These are phyloP conservation scores for Scaptomyza graminum DNA, from an alignment of 1,140 invertebrate species.

Conservation along the genomic window DNA sequence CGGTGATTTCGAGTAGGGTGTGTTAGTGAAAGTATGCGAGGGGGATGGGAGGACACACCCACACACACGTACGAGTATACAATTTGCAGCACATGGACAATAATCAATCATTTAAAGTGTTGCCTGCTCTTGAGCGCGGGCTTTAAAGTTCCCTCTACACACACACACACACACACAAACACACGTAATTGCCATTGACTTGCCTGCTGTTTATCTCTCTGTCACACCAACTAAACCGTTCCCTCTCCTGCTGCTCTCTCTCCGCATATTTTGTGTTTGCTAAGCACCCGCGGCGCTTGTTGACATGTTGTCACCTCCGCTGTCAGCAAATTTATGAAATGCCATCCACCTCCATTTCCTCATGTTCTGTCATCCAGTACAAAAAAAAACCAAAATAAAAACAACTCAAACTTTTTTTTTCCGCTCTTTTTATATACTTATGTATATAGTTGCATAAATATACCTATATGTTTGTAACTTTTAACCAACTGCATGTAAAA, in stretches of 20 bases:
- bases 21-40: neutral
- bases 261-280: slow-evolving; percentile 16
- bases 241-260: neutral
- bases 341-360: slow-evolving; percentile 22
- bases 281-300: slow-evolving; percentile 68
- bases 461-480: slow-evolving; percentile 44
- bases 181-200: slow-evolving; percentile 62
- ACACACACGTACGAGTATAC: neutral
- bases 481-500: slow-evolving; percentile 60
- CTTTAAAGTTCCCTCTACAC: slow-evolving; percentile 41
- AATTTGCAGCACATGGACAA: slow-evolving; percentile 23
- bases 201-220: slow-evolving; percentile 33
- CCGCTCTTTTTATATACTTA: neutral
- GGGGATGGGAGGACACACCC: neutral
- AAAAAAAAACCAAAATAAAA: too few relatives aligned
- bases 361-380: neutral
- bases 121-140: slow-evolving; percentile 32
- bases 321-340: slow-evolving; percentile 76
- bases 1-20: neutral
- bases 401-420: slow-evolving; percentile 7
- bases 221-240: neutral
- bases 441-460: too few relatives aligned
- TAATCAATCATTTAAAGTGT: slow-evolving; percentile 61
- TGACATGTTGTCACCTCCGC: slow-evolving; percentile 78
- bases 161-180: too few relatives aligned